Evolutionary conservation across 2,113 vertebrate genomes (phyloP).

Genomic region (Gavialis gangeticus): DNA sequence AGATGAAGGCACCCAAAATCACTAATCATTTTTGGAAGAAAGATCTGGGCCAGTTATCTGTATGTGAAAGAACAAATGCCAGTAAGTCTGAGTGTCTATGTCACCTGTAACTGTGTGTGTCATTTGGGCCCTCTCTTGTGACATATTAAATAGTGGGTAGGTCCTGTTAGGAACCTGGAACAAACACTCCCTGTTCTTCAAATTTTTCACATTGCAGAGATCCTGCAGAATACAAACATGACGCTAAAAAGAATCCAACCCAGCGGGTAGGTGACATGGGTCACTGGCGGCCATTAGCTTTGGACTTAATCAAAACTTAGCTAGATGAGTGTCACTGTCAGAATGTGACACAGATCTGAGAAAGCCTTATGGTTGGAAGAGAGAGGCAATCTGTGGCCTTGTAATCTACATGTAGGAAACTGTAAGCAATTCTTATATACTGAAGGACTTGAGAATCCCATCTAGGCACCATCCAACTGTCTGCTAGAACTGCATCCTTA

Average conservation of each 20-base stretch:
- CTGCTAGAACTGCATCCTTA: background rate
- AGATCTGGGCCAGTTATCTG: background rate
- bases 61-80: background rate
- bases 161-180: background rate
- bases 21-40: background rate
- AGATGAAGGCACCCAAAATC: accelerated
- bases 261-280: background rate
- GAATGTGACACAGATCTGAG: background rate
- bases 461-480: accelerated
- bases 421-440: background rate
- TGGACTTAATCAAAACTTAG: background rate
- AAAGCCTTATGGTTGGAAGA: background rate
- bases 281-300: background rate
- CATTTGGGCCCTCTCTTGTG: background rate
- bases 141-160: background rate
- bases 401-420: background rate
- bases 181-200: slow-evolving; percentile 38
- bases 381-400: background rate
- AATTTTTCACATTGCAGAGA: slow-evolving; percentile 49
- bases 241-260: slow-evolving; percentile 42
- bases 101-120: background rate
- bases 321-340: background rate
- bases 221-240: slow-evolving; percentile 42
- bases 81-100: accelerated
- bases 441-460: background rate